Percentiles rank a stretch among this genome's conserved stretches.
phyloP scores from a whole-genome alignment of 1,140 invertebrate species.

The Camponotus pennsylvanicus region DNA sequence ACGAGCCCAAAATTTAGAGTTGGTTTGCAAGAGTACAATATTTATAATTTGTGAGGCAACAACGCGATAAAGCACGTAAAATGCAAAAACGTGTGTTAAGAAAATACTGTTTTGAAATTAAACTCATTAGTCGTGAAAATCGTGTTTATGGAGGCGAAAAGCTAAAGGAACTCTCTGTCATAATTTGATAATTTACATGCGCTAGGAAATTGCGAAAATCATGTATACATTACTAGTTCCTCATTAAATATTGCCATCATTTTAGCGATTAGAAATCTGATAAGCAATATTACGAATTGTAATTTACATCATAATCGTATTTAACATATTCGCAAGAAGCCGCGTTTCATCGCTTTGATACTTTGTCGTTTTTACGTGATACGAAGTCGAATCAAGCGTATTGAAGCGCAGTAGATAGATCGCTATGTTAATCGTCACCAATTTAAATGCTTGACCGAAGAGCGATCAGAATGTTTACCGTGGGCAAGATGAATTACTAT shows the following conservation, averaged over 20 bases:
- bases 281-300: not conserved
- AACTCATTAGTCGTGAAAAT: no score
- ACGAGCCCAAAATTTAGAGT: no score
- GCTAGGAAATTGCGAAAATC: not conserved
- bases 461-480: conserved; percentile 49
- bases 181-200: not conserved
- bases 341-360: not conserved
- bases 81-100: no score
- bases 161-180: not conserved
- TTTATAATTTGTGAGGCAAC: no score
- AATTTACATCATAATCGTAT: not conserved
- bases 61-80: no score
- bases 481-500: conserved; percentile 59
- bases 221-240: not conserved
- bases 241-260: not conserved
- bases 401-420: conserved; percentile 5
- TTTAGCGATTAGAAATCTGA: not conserved
- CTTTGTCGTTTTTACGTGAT: not conserved
- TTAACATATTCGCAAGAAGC: not conserved
- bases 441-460: conserved; percentile 38
- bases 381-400: not conserved
- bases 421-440: conserved; percentile 16
- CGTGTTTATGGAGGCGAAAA: not conserved
- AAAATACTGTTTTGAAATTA: no score
- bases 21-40: no score